phyloP scores from a whole-genome alignment of 2,113 vertebrate species.

The Loxodonta africana region DNA sequence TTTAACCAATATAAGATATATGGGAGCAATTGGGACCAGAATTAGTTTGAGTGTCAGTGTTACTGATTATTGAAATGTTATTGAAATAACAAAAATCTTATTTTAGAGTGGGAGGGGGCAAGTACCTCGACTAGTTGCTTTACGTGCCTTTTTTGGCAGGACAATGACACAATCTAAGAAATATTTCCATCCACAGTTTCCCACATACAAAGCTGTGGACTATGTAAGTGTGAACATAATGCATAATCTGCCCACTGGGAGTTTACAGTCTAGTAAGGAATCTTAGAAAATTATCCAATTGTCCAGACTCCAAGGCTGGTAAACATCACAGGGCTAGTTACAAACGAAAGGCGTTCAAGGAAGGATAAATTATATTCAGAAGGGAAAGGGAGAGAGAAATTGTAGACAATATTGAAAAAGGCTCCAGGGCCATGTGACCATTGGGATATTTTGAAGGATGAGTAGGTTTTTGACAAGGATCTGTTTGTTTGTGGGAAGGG shows the following conservation, averaged over 20 bases:
- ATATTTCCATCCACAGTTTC: background rate
- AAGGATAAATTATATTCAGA: background rate
- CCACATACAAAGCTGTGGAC: background rate
- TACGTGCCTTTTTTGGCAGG: background rate
- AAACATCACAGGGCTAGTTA: background rate
- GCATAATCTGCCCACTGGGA: background rate
- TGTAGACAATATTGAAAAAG: background rate
- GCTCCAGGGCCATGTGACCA: background rate
- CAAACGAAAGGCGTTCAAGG: background rate
- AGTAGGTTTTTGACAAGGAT: background rate
- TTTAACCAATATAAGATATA: background rate
- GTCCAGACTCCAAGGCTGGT: background rate
- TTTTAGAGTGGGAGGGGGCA: background rate
- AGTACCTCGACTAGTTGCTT: background rate
- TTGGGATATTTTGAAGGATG: background rate
- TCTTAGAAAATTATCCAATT: background rate
- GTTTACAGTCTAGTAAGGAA: background rate
- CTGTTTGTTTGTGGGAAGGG: background rate
- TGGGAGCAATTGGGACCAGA: background rate
- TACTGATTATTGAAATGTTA: background rate
- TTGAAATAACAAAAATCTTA: background rate
- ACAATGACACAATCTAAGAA: background rate
- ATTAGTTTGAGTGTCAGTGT: background rate
- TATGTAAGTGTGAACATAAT: background rate
- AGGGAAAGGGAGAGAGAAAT: background rate